Evolutionary conservation across 2,888 invertebrate species (phyloP).

Genomic region (Aphodius sticticus): DNA sequence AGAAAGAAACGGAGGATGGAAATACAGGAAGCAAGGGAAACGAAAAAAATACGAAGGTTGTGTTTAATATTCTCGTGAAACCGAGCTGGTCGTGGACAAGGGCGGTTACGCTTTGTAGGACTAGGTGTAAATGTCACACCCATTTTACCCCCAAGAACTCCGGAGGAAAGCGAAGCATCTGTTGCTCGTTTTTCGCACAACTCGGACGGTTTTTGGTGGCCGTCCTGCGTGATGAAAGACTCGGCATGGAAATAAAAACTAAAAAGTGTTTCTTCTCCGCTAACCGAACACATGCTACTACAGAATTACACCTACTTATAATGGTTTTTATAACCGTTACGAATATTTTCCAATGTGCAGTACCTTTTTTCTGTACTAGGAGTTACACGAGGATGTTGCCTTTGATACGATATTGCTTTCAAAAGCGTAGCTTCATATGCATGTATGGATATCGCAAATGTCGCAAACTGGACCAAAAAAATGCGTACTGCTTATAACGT

Average conservation of each 20-base stretch:
- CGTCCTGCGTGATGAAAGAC: neutral
- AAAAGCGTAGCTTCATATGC: too few species aligned
- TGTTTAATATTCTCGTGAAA: neutral
- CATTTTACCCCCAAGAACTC: neutral
- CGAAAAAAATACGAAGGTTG: neutral
- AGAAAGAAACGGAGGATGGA: neutral
- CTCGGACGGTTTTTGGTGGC: neutral
- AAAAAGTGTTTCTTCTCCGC: neutral
- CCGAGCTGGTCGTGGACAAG: neutral
- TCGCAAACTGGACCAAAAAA: too few species aligned
- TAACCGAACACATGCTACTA: too few species aligned
- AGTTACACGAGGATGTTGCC: too few species aligned
- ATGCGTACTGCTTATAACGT: too few species aligned
- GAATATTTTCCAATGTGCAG: too few species aligned
- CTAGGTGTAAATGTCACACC: neutral
- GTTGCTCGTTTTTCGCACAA: neutral
- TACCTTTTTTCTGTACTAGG: too few species aligned
- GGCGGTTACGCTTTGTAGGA: neutral
- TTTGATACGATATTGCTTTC: too few species aligned
- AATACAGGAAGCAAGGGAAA: neutral
- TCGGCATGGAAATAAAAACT: neutral
- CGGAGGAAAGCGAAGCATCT: slow-evolving; percentile 4
- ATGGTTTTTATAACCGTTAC: too few species aligned
- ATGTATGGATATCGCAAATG: too few species aligned
- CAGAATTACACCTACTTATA: too few species aligned